Evolutionary conservation across 2,888 invertebrate genomes (phyloP).

Genomic region (Cryptocephalus moraei): DNA sequence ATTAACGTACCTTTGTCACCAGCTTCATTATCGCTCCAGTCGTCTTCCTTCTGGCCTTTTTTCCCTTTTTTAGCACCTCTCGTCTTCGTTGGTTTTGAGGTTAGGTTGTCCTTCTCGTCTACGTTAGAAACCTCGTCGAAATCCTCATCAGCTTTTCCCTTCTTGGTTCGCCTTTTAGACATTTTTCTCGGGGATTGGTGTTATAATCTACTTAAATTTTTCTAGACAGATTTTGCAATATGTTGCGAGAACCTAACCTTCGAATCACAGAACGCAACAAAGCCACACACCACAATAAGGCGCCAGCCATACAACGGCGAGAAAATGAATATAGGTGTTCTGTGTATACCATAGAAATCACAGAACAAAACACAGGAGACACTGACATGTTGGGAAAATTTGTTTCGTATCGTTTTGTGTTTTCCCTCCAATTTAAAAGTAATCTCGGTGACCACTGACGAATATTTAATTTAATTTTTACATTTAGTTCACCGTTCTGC

Average conservation of each 20-base stretch:
- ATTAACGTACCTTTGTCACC: slow-evolving; percentile 25
- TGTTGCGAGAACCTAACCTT: background rate
- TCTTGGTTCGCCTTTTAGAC: slow-evolving; percentile 47
- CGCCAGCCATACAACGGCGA: no score
- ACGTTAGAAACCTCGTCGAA: slow-evolving; percentile 33
- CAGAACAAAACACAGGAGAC: no score
- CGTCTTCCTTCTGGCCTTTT: slow-evolving; percentile 26
- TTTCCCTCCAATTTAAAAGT: no score
- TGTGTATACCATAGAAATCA: no score
- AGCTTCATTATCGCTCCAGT: slow-evolving; percentile 33
- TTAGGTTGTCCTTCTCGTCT: slow-evolving; percentile 34
- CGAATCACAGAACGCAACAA: background rate
- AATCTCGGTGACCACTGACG: no score
- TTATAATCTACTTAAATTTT: background rate
- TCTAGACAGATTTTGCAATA: background rate
- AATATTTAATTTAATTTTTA: no score
- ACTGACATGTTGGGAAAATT: no score
- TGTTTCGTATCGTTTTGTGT: no score
- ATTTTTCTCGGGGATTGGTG: slow-evolving; percentile 26
- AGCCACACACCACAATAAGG: no score
- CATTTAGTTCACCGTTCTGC: no score
- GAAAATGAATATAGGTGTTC: no score
- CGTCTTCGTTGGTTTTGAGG: slow-evolving; percentile 39
- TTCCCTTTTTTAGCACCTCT: slow-evolving; percentile 40
- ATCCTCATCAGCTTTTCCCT: slow-evolving; percentile 46